A percentile compares a stretch with the other conserved stretches of the same genome.
Evolutionary conservation across 2,797 vertebrate genomes (phyloP).

Genomic region (Pogonophryne albipinna): DNA sequence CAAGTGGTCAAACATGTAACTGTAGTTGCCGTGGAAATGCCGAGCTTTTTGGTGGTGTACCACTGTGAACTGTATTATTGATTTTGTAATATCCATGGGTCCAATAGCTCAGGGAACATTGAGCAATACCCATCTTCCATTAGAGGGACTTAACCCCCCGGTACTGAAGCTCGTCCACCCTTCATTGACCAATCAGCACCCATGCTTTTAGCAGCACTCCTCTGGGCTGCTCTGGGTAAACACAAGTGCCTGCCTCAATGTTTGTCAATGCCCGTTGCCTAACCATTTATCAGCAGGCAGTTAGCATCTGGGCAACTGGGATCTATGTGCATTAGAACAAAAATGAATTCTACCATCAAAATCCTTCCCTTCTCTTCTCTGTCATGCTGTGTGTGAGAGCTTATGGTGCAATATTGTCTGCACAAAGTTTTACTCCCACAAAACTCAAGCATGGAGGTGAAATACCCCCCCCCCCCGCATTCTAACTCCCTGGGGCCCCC

Average conservation of each 20-base stretch:
- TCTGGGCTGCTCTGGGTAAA: constrained; percentile 82
- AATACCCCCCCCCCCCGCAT: constrained; percentile 6
- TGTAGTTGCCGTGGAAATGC: constrained; percentile 48
- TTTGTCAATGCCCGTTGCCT: constrained; percentile 86
- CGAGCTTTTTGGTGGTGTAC: constrained; percentile 37
- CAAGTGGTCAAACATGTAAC: constrained; percentile 17
- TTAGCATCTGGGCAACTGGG: constrained; percentile 81
- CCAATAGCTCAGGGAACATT: constrained; percentile 77
- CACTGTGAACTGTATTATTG: constrained; percentile 53
- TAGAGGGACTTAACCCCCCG: constrained; percentile 67
- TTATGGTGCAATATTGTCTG: constrained; percentile 51
- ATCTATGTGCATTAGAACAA: constrained; percentile 69
- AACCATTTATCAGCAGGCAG: constrained; percentile 86
- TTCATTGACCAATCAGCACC: constrained; percentile 83
- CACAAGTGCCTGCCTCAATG: constrained; percentile 82
- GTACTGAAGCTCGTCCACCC: constrained; percentile 71
- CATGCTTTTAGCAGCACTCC: constrained; percentile 86
- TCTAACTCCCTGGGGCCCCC: constrained; percentile 19
- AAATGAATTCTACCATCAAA: constrained; percentile 31
- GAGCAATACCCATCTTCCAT: constrained; percentile 80
- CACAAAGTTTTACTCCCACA: constrained; percentile 29
- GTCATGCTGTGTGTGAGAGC: constrained; percentile 34
- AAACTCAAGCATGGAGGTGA: constrained; percentile 33
- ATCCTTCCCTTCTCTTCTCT: constrained; percentile 11
- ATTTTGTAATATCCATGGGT: constrained; percentile 63